Base-by-base conservation (phyloP, 2,797 vertebrate genomes). In the Trachops cirrhosus region DNA sequence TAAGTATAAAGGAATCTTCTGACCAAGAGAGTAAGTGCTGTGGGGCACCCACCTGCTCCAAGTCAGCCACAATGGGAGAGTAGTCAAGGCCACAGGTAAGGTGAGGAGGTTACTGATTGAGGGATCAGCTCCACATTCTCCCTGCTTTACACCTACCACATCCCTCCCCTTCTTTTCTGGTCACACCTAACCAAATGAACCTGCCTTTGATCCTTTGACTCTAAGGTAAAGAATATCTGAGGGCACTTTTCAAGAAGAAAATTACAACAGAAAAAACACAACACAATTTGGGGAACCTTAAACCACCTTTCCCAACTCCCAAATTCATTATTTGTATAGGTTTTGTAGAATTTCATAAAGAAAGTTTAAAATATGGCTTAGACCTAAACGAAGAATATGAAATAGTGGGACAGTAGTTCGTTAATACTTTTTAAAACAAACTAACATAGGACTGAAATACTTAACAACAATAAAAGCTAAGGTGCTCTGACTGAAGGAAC, bases 161-260 rank as follows among this genome's bases (percentile, higher is more conserved):
- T 62, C 21, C 85, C n/a, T 57, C 54, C 34, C 50, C 22, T 85
- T 95, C 44, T 86, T 68, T 57, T 93, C 67, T 37, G 48, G 50
- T 12, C 75, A 82, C 24, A 73, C 37, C 12, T 44, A 50, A 94
- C 46, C 62, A n/a, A 78, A 92, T 5, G 41, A 89, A 89, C 64
- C 86, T 95, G 32, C 44, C 82, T 92, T 94, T 59, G 46, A 75
- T 68, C 86, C 96, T 91, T 62, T 84, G 91, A 93, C 48, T 71
- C 68, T 54, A 82, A 86, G 32, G 24, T 94, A 89, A 74, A 95
- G 75, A 89, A 75, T 44, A 93, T n/a, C 21, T 18, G 48, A 86
- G 24, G 68, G 37, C 9, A 92, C 84, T 86, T 52, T 95, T 48
- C 68, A 57, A 37, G 4, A 8, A 48, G 26, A 74, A 97, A 91